Evolutionary conservation across 37 sponge, comb jelly and placozoan species (phyloP).

Genomic region (Axinella damicornis): DNA sequence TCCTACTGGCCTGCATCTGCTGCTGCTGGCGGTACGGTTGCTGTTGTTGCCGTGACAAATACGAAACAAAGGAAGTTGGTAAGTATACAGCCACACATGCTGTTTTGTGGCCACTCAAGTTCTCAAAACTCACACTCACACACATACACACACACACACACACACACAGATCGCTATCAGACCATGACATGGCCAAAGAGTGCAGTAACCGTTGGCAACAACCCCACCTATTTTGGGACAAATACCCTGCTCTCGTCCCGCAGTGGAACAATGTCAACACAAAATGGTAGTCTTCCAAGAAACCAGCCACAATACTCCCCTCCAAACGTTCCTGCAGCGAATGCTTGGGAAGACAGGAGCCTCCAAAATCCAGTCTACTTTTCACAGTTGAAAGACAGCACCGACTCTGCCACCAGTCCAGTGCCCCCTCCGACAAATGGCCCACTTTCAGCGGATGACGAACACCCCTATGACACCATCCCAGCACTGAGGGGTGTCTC

Average conservation of each 20-base stretch:
- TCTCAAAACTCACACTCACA: too few relatives aligned
- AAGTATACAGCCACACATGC: too few relatives aligned
- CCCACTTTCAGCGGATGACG: neutral
- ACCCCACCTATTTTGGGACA: slow-evolving; percentile 26
- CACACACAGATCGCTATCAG: too few relatives aligned
- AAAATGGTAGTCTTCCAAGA: too few relatives aligned
- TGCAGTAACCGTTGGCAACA: neutral
- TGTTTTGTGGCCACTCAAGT: too few relatives aligned
- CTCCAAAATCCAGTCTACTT: too few relatives aligned
- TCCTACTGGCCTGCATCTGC: neutral
- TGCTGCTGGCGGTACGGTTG: slow-evolving; percentile 22
- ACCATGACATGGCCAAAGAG: too few relatives aligned
- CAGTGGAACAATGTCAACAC: neutral
- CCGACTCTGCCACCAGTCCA: neutral
- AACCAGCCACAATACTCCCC: too few relatives aligned
- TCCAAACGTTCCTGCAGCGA: too few relatives aligned
- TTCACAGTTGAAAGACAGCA: too few relatives aligned
- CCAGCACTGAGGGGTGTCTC: neutral
- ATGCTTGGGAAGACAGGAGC: too few relatives aligned
- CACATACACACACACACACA: too few relatives aligned
- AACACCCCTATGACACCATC: neutral
- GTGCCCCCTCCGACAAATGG: neutral
- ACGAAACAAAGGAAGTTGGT: neutral
- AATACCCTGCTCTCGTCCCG: neutral
- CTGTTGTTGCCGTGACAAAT: slow-evolving; percentile 6